These are phyloP conservation scores for Microcebus tavaratra DNA, from an alignment of 2,113 vertebrate species.

Conservation along the genomic window DNA sequence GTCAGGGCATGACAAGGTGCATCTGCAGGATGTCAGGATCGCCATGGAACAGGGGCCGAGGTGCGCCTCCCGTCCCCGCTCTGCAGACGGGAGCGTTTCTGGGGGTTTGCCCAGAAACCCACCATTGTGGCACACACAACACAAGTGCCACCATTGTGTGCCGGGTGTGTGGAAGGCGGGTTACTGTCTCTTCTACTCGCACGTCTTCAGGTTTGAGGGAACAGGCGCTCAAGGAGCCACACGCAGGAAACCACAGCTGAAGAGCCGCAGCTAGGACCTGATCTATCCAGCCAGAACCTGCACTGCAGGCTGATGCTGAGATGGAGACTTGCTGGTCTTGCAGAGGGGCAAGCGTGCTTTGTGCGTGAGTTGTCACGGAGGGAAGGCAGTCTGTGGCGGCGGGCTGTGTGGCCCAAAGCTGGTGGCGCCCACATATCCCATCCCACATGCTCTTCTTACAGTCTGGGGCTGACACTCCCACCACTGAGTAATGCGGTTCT, in stretches of 20 bases:
- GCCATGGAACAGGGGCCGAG: neutral
- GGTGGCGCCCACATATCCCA: rapidly evolving
- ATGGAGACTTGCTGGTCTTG: neutral
- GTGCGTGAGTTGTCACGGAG: too few relatives aligned
- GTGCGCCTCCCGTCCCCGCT: neutral
- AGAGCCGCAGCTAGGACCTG: neutral
- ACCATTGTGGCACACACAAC: too few relatives aligned
- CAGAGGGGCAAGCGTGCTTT: neutral
- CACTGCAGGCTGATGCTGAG: too few relatives aligned
- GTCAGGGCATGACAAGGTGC: too few relatives aligned
- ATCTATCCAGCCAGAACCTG: neutral
- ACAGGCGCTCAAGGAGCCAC: neutral
- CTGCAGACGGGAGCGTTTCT: too few relatives aligned
- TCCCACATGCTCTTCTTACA: neutral
- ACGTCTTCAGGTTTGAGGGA: neutral
- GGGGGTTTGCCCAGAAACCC: neutral
- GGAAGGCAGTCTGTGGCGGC: neutral
- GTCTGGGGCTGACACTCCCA: too few relatives aligned
- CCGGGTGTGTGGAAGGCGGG: neutral
- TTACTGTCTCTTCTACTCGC: neutral
- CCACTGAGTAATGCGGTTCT: neutral
- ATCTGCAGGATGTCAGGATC: neutral
- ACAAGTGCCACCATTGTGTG: rapidly evolving
- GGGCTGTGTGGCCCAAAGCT: neutral
- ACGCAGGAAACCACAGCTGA: neutral